Conservation (phyloP, 2,113 vertebrate genomes). For the Salvelinus alpinus region DNA sequence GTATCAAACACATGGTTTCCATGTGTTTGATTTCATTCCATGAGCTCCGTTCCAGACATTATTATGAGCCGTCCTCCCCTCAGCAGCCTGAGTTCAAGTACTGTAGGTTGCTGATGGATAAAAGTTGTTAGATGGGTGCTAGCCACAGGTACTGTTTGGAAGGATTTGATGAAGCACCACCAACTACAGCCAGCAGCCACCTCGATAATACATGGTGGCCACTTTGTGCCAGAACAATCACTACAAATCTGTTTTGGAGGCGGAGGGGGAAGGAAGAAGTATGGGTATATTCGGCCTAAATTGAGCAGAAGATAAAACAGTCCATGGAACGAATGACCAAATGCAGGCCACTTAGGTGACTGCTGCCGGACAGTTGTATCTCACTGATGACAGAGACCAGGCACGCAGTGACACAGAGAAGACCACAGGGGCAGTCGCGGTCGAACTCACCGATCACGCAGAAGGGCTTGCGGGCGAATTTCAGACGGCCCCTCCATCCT, state of each 20-base stretch:
- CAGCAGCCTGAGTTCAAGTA: no score
- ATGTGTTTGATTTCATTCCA: no score
- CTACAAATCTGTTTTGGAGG: background rate
- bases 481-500: conserved; percentile 92
- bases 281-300: no score
- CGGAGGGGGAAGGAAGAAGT: background rate
- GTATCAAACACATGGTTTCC: no score
- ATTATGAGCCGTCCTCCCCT: no score
- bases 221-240: background rate
- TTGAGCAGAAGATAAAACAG: background rate
- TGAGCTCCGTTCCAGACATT: no score
- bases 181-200: background rate
- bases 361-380: background rate
- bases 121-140: no score
- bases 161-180: background rate
- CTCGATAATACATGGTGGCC: background rate
- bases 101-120: no score
- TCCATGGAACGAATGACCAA: background rate
- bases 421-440: background rate
- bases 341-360: background rate
- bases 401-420: background rate
- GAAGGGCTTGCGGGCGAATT: conserved; percentile 95
- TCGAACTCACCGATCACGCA: conserved; percentile 90
- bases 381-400: background rate
- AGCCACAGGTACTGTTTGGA: no score